phyloP scores from a whole-genome alignment of 2,113 vertebrate genomes.

The Patagioenas fasciata region DNA sequence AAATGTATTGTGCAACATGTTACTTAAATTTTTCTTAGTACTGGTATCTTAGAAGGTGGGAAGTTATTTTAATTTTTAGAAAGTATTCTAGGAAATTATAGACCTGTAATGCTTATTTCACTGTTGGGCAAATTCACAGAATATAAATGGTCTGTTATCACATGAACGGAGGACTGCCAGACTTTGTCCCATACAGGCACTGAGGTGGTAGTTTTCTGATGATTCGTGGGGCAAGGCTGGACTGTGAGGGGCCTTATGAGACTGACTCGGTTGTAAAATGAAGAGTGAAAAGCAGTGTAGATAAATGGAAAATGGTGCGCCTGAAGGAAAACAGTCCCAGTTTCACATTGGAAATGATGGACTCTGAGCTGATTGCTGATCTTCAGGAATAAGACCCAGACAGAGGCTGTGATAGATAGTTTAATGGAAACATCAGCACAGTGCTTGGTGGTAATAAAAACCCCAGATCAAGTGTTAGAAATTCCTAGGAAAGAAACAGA shows the following conservation, averaged over 20 bases:
- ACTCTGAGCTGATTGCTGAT: neutral
- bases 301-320: neutral
- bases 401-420: neutral
- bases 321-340: neutral
- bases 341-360: neutral
- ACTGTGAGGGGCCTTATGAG: neutral
- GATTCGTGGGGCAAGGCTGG: neutral
- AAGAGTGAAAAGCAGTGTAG: neutral
- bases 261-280: neutral
- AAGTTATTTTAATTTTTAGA: neutral
- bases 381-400: neutral
- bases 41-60: neutral
- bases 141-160: neutral
- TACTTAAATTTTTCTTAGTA: neutral
- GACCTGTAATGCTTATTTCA: neutral
- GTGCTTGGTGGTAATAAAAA: neutral
- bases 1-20: neutral
- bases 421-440: neutral
- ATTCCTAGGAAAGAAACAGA: neutral
- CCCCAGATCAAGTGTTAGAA: neutral
- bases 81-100: neutral
- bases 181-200: neutral
- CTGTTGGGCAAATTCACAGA: neutral
- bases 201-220: neutral
- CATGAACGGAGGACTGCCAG: neutral